Conservation (phyloP, 2,797 vertebrate genomes). For the Rhabdophis nuchalis region DNA sequence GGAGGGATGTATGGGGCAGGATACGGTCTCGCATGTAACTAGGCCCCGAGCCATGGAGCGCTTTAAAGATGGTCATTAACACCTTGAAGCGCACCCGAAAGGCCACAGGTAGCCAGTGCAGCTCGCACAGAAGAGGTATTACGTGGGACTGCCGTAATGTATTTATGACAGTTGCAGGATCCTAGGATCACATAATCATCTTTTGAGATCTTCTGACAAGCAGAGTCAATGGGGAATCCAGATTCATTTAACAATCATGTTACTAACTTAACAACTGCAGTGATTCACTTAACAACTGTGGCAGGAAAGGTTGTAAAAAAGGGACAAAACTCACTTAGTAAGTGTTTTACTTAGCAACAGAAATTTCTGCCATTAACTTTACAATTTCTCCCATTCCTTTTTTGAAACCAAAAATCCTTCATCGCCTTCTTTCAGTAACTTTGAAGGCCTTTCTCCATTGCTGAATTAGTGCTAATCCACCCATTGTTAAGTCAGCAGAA, state of each 20-base stretch:
- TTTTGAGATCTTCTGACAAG: no score
- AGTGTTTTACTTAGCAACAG: background rate
- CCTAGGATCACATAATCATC: background rate
- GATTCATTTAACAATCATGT: background rate
- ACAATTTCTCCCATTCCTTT: background rate
- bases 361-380: background rate
- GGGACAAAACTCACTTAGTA: background rate
- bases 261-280: background rate
- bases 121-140: no score
- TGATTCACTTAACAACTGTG: background rate
- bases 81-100: no score
- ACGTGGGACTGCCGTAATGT: background rate
- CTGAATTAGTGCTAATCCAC: background rate
- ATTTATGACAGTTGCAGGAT: background rate
- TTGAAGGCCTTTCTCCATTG: background rate
- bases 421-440: background rate
- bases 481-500: background rate
- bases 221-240: no score
- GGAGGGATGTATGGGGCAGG: no score
- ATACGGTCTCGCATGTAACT: no score
- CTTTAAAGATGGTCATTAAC: no score
- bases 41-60: no score
- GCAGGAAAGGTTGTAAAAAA: background rate
- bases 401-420: background rate
- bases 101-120: no score